Base-by-base conservation (phyloP, 1,140 invertebrate genomes). In the Rhizoglyphus robini region DNA sequence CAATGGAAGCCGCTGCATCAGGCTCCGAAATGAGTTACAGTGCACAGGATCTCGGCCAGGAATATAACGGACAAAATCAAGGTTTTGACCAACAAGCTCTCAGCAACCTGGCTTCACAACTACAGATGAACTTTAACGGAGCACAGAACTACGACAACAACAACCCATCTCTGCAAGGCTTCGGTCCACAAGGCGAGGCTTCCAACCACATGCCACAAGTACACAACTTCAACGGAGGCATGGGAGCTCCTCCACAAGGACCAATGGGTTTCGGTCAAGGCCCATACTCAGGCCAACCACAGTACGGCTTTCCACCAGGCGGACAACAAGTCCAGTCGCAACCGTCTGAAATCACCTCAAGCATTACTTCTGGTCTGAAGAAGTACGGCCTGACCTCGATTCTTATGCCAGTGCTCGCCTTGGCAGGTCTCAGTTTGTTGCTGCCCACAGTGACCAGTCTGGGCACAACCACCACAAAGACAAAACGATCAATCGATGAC, bases 381-480 rank as follows among this genome's bases (percentile, higher is more conserved):
- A 67, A 68, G 46, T 72, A 69, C 34, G 72, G 72, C 13, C 48
- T 73, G 2, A 66, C 69, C 25, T 72, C 70, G 27, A 36, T 73
- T 18, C 69, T 73, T 31, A 72, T 73, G 72, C 72, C 72, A 25
- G 68, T 73, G 63, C 47, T 73, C 1, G 72, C 71, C 29, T 38
- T 73, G 11, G 72, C 71, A 3, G 72, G 71, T 34, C 47, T 73
- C 8, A 67, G 66, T 25, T 66, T 73, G 25, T 57, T 73, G 15
- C 64, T 73, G 27, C 72, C 72, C 13, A 71, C 72, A 13, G 68
- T 73, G n/a, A 72, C 71, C 20, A 73, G 66, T 60, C 63, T 70
- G 11, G 58, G 62, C 5, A 48, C 66, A 32, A 64, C 49, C 11
- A 60, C 67, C 15, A 64, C 67, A 20, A 66, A 63, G 29, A 60